Conservation (phyloP, 2,888 invertebrate genomes). For the Anarsia innoxiella region DNA sequence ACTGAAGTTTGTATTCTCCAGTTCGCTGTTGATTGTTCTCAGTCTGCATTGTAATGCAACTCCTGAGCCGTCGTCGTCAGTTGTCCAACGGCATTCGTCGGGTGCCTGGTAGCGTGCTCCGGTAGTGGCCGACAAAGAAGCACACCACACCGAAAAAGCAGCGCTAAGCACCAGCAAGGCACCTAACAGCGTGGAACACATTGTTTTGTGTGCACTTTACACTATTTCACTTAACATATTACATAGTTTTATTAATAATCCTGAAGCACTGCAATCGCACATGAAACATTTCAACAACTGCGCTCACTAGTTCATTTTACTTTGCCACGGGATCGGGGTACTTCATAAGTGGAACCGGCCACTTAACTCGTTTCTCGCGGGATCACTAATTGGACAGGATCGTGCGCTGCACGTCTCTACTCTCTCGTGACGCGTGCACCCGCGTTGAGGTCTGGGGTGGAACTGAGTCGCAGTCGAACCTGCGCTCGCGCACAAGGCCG, state of each 20-base stretch:
- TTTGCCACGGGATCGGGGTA: slow-evolving; percentile 41
- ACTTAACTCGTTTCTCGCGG: slow-evolving; percentile 73
- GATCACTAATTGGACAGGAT: slow-evolving; percentile 71
- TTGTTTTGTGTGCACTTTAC: slow-evolving; percentile 45
- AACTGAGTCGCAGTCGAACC: slow-evolving; percentile 67
- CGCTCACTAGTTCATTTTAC: slow-evolving; percentile 53
- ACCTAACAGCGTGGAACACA: slow-evolving; percentile 60
- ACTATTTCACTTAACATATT: slow-evolving; percentile 54
- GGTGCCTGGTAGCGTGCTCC: slow-evolving; percentile 84
- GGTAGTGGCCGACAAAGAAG: slow-evolving; percentile 64
- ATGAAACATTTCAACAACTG: slow-evolving; percentile 41
- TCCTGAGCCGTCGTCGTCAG: slow-evolving; percentile 78
- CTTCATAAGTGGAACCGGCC: slow-evolving; percentile 64
- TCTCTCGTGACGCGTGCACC: slow-evolving; percentile 55
- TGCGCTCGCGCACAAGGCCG: slow-evolving; percentile 78
- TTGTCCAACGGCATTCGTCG: slow-evolving; percentile 87
- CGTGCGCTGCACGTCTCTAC: slow-evolving; percentile 44
- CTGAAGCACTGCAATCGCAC: slow-evolving; percentile 54
- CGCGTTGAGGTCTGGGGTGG: slow-evolving; percentile 68
- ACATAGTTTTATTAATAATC: slow-evolving; percentile 61
- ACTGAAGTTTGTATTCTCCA: slow-evolving; percentile 88
- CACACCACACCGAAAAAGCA: slow-evolving; percentile 54
- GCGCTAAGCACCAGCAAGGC: slow-evolving; percentile 59
- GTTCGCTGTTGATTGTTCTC: slow-evolving; percentile 86
- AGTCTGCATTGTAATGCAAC: slow-evolving; percentile 84